Evolutionary conservation across 30 jellyfish, hydroid and myxozoan genomes (phyloP).

Genomic region (Pelagia noctiluca): DNA sequence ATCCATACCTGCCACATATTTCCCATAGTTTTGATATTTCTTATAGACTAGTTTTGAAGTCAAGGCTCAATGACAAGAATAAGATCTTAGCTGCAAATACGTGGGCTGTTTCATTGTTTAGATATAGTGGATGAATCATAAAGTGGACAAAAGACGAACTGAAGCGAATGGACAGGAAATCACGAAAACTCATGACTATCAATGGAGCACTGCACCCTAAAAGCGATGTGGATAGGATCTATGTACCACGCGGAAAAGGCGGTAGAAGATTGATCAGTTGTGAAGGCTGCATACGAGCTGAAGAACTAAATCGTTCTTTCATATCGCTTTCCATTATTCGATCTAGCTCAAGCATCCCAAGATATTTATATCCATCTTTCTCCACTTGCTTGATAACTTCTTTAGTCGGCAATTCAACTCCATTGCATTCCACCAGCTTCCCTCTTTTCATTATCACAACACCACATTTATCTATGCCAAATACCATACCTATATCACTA

Average conservation of each 20-base stretch:
- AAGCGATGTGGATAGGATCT: constrained; percentile 28
- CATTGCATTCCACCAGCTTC: constrained; percentile 34
- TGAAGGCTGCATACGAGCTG: constrained; percentile 9
- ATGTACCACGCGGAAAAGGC: background rate
- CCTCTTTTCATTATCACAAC: constrained; percentile 33
- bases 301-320: constrained; percentile 39
- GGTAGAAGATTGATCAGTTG: too few relatives aligned
- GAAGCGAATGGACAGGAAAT: constrained; percentile 15
- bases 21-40: background rate
- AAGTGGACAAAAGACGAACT: constrained; percentile 24
- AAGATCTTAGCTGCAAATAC: constrained; percentile 9
- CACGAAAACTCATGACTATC: constrained; percentile 15
- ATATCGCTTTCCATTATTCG: constrained; percentile 7
- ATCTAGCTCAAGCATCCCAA: constrained; percentile 35
- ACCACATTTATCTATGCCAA: constrained; percentile 46
- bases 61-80: background rate
- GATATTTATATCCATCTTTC: constrained; percentile 29
- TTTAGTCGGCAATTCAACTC: constrained; percentile 35
- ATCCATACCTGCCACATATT: too few relatives aligned
- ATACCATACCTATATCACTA: constrained; percentile 51
- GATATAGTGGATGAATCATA: constrained; percentile 44
- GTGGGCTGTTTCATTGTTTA: constrained; percentile 19
- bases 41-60: too few relatives aligned
- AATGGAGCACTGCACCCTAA: constrained; percentile 24
- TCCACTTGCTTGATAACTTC: constrained; percentile 28